Conservation (phyloP, 2,888 invertebrate species). For the Troides oblongomaculatus region DNA sequence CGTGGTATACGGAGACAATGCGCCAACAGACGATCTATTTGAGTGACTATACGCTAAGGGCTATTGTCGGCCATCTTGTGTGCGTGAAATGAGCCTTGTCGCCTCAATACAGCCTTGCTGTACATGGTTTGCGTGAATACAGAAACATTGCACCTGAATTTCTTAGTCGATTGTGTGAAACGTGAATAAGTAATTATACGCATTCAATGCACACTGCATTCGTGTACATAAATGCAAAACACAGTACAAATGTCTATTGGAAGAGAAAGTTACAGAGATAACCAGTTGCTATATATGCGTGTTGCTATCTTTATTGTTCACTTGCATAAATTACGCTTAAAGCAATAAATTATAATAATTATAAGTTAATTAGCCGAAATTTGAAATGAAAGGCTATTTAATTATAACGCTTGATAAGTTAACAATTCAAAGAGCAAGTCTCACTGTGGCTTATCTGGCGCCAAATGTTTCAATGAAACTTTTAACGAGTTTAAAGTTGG, state of each 20-base stretch:
- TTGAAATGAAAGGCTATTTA: slow-evolving; percentile 63
- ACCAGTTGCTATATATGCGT: not conserved
- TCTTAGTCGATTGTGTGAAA: slow-evolving; percentile 30
- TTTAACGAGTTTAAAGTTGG: slow-evolving; percentile 80
- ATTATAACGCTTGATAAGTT: slow-evolving; percentile 77
- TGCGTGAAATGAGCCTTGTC: slow-evolving; percentile 75
- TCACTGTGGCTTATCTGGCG: slow-evolving; percentile 78
- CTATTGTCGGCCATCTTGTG: slow-evolving; percentile 78
- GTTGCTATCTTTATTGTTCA: not conserved
- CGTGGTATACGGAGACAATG: slow-evolving; percentile 67
- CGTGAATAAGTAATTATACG: slow-evolving; percentile 40
- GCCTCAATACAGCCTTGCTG: slow-evolving; percentile 65
- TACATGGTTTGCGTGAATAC: slow-evolving; percentile 65
- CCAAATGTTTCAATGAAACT: slow-evolving; percentile 79
- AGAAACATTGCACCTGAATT: slow-evolving; percentile 57
- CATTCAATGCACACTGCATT: slow-evolving; percentile 34
- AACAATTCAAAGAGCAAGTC: slow-evolving; percentile 74
- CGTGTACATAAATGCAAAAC: not conserved
- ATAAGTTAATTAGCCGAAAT: slow-evolving; percentile 43
- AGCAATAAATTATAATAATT: slow-evolving; percentile 13
- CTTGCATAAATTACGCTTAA: no score
- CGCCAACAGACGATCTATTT: slow-evolving; percentile 79
- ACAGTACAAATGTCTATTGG: not conserved
- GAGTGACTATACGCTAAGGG: slow-evolving; percentile 79
- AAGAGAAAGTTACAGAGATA: not conserved